Percentiles rank a stretch among this genome's conserved stretches.
These are phyloP conservation scores for Drosophila setifemur DNA, from an alignment of 1,140 invertebrate genomes.

Conservation along the genomic window DNA sequence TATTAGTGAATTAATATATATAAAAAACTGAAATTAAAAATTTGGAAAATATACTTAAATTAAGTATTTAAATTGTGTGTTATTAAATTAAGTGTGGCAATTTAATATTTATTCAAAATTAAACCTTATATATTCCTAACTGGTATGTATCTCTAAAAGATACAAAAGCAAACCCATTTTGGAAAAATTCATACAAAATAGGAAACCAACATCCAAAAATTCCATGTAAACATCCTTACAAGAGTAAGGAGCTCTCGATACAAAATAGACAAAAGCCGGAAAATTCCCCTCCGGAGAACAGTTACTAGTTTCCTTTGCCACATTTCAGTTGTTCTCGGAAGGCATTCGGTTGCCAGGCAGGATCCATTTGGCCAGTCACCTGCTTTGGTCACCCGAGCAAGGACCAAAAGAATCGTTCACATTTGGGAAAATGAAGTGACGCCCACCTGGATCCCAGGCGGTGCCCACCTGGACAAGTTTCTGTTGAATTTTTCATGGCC, in stretches of 20 bases:
- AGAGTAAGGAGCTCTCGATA: background rate
- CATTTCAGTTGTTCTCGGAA: slow-evolving; percentile 19
- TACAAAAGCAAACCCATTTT: background rate
- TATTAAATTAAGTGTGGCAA: no score
- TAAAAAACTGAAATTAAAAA: no score
- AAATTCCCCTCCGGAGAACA: background rate
- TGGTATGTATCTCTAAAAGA: background rate
- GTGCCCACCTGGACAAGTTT: slow-evolving; percentile 41
- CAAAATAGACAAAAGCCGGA: background rate
- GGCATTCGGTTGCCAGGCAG: slow-evolving; percentile 19
- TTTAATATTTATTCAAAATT: background rate
- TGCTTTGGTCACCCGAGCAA: slow-evolving; percentile 34
- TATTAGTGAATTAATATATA: no score
- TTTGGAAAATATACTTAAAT: no score
- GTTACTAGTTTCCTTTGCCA: slow-evolving; percentile 25
- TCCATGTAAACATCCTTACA: background rate
- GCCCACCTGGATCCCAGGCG: slow-evolving; percentile 6
- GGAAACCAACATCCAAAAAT: background rate
- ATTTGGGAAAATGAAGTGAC: slow-evolving; percentile 35
- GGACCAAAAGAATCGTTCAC: slow-evolving; percentile 15
- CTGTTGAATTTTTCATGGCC: slow-evolving; percentile 42
- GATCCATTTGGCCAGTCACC: slow-evolving; percentile 26
- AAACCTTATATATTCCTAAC: background rate
- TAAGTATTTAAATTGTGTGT: no score
- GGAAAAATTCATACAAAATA: background rate